Percentiles rank a stretch among this genome's conserved stretches.
Evolutionary conservation across 2,113 vertebrate genomes (phyloP).

Genomic region (Alouatta palliata): DNA sequence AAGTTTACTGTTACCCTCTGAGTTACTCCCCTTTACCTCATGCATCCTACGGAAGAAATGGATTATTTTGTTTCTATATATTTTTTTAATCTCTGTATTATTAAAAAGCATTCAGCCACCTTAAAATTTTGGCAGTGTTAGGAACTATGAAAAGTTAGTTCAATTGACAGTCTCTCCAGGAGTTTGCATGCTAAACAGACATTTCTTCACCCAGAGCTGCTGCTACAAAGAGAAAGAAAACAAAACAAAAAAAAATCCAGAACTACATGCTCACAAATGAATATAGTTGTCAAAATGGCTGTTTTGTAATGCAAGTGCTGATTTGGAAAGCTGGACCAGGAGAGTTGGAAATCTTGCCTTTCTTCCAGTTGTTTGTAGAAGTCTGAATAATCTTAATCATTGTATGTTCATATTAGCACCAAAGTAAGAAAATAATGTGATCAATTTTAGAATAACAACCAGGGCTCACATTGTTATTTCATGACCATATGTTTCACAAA

Average conservation of each 20-base stretch:
- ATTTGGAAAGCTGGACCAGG: background rate
- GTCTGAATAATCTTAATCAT: background rate
- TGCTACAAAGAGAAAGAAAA: slow-evolving; percentile 11
- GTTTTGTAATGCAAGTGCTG: background rate
- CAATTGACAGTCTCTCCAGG: background rate
- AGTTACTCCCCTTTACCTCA: background rate
- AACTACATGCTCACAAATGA: slow-evolving; percentile 33
- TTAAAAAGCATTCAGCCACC: background rate
- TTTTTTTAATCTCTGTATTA: background rate
- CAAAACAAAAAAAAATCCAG: background rate
- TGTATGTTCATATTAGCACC: background rate
- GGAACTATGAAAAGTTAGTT: background rate
- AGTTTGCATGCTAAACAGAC: background rate
- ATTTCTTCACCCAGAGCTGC: background rate
- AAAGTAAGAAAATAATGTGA: background rate
- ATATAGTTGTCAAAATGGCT: background rate
- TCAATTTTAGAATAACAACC: background rate
- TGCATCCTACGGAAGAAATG: background rate
- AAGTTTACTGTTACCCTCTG: background rate
- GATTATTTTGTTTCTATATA: background rate
- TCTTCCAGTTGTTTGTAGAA: background rate
- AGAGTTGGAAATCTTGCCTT: background rate
- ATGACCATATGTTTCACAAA: background rate
- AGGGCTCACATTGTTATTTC: background rate
- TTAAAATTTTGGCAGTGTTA: background rate